Conservation (phyloP, 2,797 vertebrate species). For the Heteromormyrus szaboi region DNA sequence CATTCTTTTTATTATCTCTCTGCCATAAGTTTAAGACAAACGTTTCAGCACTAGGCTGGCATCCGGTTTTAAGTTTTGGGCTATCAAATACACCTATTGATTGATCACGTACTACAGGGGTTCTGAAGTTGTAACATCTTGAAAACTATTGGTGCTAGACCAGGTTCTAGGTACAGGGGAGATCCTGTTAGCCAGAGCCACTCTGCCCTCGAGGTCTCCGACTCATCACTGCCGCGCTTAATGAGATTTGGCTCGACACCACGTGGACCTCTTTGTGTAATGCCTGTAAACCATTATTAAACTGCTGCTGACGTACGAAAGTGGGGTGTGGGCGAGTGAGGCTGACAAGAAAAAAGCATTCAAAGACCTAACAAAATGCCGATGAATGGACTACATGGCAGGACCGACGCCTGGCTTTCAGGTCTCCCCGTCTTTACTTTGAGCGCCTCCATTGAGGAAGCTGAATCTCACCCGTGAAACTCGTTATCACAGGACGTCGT, state of each 20-base stretch:
- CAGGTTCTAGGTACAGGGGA: neutral
- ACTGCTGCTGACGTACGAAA: neutral
- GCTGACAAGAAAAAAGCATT: neutral
- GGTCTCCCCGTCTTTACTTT: neutral
- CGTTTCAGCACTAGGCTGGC: neutral
- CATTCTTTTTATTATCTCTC: neutral
- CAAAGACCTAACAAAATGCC: neutral
- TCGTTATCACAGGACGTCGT: neutral
- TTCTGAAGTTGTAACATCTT: neutral
- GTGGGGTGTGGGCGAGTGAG: neutral
- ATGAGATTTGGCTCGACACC: neutral
- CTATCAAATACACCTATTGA: conserved; percentile 19
- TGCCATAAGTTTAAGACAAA: neutral
- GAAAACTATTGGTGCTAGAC: neutral
- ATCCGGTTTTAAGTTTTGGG: conserved; percentile 23
- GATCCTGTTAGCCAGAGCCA: neutral
- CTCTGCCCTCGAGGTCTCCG: neutral
- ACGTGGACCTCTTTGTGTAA: conserved; percentile 9
- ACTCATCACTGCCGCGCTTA: neutral
- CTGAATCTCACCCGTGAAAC: neutral
- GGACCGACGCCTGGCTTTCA: neutral
- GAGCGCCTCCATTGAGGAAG: neutral
- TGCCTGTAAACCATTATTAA: neutral
- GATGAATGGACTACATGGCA: neutral
- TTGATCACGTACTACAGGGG: conserved; percentile 17